Evolutionary conservation across 1,140 invertebrate species (phyloP).

Genomic region (Adelges cooleyi): DNA sequence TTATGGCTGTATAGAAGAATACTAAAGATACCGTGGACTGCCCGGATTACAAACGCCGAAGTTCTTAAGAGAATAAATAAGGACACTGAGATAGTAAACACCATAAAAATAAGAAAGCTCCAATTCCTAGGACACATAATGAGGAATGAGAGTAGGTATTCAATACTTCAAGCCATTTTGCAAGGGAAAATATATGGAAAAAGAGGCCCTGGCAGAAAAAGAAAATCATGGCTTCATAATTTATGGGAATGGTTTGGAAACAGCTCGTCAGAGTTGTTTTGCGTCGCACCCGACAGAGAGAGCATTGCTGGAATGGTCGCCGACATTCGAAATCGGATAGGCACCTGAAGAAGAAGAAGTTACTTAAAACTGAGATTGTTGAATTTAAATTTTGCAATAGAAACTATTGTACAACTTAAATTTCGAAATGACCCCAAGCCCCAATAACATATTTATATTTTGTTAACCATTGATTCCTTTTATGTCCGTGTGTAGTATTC

Average conservation of each 20-base stretch:
- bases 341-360: not conserved
- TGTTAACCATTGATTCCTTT: too few relatives aligned
- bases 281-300: not conserved
- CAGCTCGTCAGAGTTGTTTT: not conserved
- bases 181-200: constrained; percentile 5
- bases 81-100: not conserved
- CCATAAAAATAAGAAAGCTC: constrained; percentile 3
- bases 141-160: not conserved
- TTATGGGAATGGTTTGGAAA: not conserved
- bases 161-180: not conserved
- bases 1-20: not conserved
- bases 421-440: too few relatives aligned
- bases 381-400: too few relatives aligned
- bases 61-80: not conserved
- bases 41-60: not conserved
- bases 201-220: not conserved
- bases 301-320: not conserved
- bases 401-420: too few relatives aligned
- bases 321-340: constrained; percentile 2
- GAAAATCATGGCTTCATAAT: not conserved
- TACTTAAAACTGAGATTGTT: too few relatives aligned
- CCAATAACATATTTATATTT: too few relatives aligned
- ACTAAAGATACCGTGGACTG: not conserved
- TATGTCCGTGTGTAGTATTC: too few relatives aligned
- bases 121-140: not conserved